Base-by-base conservation (phyloP, 2,888 invertebrate species). In the Diaphora mendica region DNA sequence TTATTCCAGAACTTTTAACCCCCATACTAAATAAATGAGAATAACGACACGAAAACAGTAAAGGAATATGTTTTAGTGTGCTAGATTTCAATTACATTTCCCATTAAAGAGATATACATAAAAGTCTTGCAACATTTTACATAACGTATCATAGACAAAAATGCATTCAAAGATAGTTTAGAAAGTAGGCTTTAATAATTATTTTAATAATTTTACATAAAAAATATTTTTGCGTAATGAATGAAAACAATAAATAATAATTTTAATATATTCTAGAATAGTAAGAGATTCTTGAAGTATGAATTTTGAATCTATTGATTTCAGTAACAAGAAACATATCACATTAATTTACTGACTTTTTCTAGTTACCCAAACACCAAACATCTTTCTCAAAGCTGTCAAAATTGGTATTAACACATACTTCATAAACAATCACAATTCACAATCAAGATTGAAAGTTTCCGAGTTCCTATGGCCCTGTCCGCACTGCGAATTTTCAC, bases 71-170 rank as follows among this genome's bases (percentile, higher is more conserved):
- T 17, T 48, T 30, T 30, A 26, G 15, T 59, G 11, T 7, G n/a
- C 3, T 9, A 55, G 1, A n/a, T 55, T 4, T 15, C 55, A 26
- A 59, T 3, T 15, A 2, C 68, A n/a, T 42, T 48, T 73, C 35
- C 81, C 78, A 48, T 13, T n/a, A 48, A 1, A 20, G 62, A 20
- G 71, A 78, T 64, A 62, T 0, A 67, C 11, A 44, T 74, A 23
- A 35, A 62, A 17, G 17, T 3, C 3, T 71, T 44, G 71, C 39
- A 78, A 76, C 75, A 81, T 77, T 73, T 30, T 48, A 30, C 5
- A 5, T 70, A 59, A 65, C 75, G 74, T 71, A 73, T 71, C 83
- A 83, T 83, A 82, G 77, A 83, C 70, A 73, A 65, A 48, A 35
- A 69, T 69, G 64, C 64, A 35, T 48, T 48, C n/a, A n/a, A 33